Conservation (phyloP, 1,140 invertebrate genomes). For the Helicoverpa armigera region DNA sequence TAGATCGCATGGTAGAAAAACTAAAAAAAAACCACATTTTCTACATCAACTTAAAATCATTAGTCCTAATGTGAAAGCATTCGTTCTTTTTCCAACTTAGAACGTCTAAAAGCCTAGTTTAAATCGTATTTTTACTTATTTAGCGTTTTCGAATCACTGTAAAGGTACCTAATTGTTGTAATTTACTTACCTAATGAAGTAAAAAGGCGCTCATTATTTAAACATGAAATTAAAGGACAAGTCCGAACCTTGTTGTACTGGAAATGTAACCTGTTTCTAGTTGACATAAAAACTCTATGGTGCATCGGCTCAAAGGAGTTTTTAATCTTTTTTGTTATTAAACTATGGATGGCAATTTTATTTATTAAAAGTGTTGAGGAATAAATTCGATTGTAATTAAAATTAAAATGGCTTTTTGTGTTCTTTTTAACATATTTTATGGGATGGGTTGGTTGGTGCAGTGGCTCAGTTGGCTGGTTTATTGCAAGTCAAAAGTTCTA, state of each 20-base stretch:
- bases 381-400: no score
- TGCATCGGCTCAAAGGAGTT: not conserved
- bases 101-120: not conserved
- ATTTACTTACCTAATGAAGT: constrained; percentile 1
- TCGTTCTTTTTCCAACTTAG: not conserved
- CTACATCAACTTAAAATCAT: no score
- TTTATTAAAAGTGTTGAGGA: no score
- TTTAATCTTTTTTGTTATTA: no score
- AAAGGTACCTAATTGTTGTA: not conserved
- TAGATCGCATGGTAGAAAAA: no score
- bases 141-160: not conserved
- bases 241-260: not conserved
- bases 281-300: constrained; percentile 4
- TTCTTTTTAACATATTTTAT: no score
- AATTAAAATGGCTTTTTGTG: no score
- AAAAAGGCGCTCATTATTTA: not conserved
- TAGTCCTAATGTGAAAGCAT: not conserved
- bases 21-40: no score
- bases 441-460: no score
- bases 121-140: constrained; percentile 9
- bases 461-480: no score
- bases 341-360: no score
- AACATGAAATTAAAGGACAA: constrained; percentile 8
- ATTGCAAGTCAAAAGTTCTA: no score
- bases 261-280: not conserved